Evolutionary conservation across 2,888 invertebrate species (phyloP).

Genomic region (Dilophus febrilis): DNA sequence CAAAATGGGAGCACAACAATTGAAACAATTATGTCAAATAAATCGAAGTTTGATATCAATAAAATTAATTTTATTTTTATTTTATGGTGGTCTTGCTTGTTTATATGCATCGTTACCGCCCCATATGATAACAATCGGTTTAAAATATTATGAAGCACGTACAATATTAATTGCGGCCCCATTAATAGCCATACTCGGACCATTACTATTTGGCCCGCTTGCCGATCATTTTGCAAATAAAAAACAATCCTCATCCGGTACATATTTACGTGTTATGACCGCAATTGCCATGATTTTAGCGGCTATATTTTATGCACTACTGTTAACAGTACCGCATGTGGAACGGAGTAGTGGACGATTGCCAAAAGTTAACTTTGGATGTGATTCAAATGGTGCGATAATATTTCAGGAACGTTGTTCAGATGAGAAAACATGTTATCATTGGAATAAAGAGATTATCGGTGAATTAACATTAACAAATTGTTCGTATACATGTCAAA

Average conservation of each 20-base stretch:
- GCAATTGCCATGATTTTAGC: constrained; percentile 48
- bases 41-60: constrained; percentile 58
- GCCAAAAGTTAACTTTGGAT: constrained; percentile 52
- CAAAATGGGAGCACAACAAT: constrained; percentile 21
- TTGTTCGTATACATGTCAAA: constrained; percentile 54
- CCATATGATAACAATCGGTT: constrained; percentile 30
- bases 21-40: constrained; percentile 29
- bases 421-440: constrained; percentile 46
- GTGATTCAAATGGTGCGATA: constrained; percentile 49
- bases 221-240: constrained; percentile 41
- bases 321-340: constrained; percentile 49
- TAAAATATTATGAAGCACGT: constrained; percentile 56
- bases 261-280: constrained; percentile 48
- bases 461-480: constrained; percentile 48
- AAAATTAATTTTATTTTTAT: constrained; percentile 64
- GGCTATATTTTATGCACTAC: constrained; percentile 47
- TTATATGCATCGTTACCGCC: constrained; percentile 6
- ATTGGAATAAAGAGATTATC: constrained; percentile 43
- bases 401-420: constrained; percentile 58
- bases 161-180: constrained; percentile 66
- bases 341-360: constrained; percentile 36
- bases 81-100: constrained; percentile 48
- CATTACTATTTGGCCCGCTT: constrained; percentile 57
- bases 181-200: constrained; percentile 60
- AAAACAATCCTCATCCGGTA: constrained; percentile 34